Base-by-base conservation (phyloP, 2,888 invertebrate species). In the Pachliopta kotzebuea region DNA sequence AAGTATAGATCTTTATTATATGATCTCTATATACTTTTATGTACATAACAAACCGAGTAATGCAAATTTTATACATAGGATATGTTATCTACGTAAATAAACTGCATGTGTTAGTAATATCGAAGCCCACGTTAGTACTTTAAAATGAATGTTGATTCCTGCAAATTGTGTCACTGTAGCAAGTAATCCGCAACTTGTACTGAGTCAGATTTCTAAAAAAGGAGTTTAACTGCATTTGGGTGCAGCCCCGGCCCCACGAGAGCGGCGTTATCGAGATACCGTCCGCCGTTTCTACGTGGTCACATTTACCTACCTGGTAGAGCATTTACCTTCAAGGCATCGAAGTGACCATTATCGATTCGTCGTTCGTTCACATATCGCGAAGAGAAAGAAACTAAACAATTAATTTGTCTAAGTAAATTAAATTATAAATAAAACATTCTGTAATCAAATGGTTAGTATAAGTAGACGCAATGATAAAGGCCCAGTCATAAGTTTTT, bases 151-250 rank as follows among this genome's bases (percentile, higher is more conserved):
- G n/a, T 49, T 20, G 14, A 6, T 8, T 49, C 20, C 20, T 20
- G 20, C 20, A 20, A n/a, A 49, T 49, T 49, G 49, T 45, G 45
- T 14, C 45, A 45, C n/a, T 45, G 17, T 45, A 45, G 45, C 31
- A 11, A 49, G 49, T 49, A 20, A n/a, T 20, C 18, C 49, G 49
- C 20, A 52, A 42, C 65, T 24, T 17, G 50, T 37, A 52, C 56
- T n/a, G 56, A 60, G 60, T 65, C 29, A 56, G 26, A 53, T 60
- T 37, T 2, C 65, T 56, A 65, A 65, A 65, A 64, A 65, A 56
- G 65, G 65, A 56, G 60, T 65, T 60, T 62, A 37, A 65, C 31
- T 56, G 45, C 56, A 31, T 53, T 56, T 60, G 60, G 60, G 60
- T 52, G 65, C 60, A 60, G 60, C 50, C n/a, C 24, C 54, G 31